Conservation (phyloP, 2,797 vertebrate species). For the Miopithecus talapoin region DNA sequence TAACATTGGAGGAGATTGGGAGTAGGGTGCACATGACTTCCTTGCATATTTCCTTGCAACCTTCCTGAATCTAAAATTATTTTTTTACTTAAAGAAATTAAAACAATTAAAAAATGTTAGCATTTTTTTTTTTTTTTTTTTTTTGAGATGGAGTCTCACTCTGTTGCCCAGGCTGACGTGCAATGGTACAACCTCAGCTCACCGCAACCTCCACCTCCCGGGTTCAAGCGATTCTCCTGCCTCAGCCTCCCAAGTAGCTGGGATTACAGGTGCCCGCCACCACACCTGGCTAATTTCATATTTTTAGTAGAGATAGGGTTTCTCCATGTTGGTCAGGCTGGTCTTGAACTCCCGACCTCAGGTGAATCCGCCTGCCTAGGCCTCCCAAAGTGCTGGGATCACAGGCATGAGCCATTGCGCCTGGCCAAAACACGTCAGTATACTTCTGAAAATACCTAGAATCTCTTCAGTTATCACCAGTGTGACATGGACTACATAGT, state of each 20-base stretch:
- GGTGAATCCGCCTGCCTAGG: not conserved
- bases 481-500: not conserved
- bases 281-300: too few relatives aligned
- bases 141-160: too few relatives aligned
- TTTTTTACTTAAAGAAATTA: not conserved
- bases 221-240: too few relatives aligned
- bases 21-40: not conserved
- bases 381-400: not conserved
- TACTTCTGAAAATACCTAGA: not conserved
- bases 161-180: too few relatives aligned
- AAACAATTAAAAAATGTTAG: not conserved
- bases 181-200: too few relatives aligned
- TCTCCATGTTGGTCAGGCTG: not conserved
- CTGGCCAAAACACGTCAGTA: not conserved
- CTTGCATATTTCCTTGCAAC: not conserved
- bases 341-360: not conserved
- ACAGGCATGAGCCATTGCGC: not conserved
- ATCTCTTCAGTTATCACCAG: not conserved
- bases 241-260: too few relatives aligned
- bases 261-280: too few relatives aligned
- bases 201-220: rapidly evolving
- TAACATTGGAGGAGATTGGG: not conserved
- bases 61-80: not conserved
- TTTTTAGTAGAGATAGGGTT: not conserved
- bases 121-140: too few relatives aligned